Conservation (phyloP, 2,113 vertebrate species). For the Sapajus apella region DNA sequence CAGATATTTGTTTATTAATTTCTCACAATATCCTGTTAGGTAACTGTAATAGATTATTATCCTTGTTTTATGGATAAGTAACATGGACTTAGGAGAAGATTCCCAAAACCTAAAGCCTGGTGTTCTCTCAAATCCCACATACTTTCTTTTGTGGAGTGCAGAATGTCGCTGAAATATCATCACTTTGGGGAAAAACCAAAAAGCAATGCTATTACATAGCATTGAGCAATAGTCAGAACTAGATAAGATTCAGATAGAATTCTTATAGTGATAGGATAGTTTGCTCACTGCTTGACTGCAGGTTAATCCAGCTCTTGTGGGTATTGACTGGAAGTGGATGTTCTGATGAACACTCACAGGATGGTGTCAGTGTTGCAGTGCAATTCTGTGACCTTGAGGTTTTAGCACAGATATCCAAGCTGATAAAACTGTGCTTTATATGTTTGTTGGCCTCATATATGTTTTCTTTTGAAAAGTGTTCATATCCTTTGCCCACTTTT, state of each 20-base stretch:
- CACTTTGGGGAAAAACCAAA: neutral
- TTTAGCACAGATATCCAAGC: neutral
- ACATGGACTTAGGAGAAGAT: neutral
- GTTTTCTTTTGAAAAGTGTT: too few relatives aligned
- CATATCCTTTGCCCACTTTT: too few relatives aligned
- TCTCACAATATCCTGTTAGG: too few relatives aligned
- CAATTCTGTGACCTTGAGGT: neutral
- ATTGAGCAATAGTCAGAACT: neutral
- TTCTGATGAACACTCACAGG: neutral
- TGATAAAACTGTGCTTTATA: neutral
- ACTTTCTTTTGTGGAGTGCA: neutral
- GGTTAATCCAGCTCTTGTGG: neutral
- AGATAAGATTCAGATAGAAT: neutral
- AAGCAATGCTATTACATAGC: neutral
- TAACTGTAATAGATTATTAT: neutral
- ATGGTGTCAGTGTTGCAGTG: fast-evolving
- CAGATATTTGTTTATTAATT: neutral
- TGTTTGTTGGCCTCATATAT: too few relatives aligned
- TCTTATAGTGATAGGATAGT: neutral
- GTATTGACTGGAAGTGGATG: neutral
- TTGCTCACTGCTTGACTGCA: neutral
- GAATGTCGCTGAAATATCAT: neutral
- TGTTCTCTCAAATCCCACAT: neutral
- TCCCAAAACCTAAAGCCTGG: neutral
- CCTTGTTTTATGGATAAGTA: constrained; percentile 8